Conservation (phyloP, 2,797 vertebrate species). For the Avahi laniger region DNA sequence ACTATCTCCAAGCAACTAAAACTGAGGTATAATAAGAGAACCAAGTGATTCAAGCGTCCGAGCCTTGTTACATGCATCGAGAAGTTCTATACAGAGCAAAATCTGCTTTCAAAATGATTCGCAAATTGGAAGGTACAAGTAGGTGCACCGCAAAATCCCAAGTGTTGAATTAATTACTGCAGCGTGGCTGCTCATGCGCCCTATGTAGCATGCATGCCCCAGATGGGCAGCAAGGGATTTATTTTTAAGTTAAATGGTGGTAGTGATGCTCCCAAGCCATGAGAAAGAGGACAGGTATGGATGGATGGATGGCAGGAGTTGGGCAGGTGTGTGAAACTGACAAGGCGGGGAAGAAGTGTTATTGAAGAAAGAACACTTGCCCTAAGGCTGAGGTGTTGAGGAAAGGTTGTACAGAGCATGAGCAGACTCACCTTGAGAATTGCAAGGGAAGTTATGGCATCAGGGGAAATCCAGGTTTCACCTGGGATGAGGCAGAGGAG, state of each 20-base stretch:
- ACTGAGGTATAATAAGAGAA: background rate
- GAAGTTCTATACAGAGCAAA: background rate
- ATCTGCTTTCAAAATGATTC: background rate
- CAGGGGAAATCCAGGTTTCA: constrained; percentile 67
- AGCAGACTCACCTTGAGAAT: constrained; percentile 6
- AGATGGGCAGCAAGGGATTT: background rate
- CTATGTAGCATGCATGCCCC: background rate
- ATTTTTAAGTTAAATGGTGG: background rate
- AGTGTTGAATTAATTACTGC: background rate
- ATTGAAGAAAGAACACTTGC: background rate
- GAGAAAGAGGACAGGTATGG: background rate
- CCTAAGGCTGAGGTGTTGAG: background rate
- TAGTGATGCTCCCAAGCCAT: background rate
- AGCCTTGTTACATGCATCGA: background rate
- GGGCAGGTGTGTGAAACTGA: background rate
- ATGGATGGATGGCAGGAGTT: background rate
- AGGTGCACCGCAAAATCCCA: background rate
- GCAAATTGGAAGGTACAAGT: background rate
- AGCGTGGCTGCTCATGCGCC: rapidly evolving
- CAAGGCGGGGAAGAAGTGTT: background rate
- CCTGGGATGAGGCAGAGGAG: background rate
- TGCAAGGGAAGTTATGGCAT: constrained; percentile 18
- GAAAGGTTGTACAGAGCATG: background rate
- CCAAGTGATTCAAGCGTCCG: background rate
- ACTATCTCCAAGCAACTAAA: background rate